Base-by-base conservation (phyloP, 2,113 vertebrate genomes). In the Perognathus longimembris region DNA sequence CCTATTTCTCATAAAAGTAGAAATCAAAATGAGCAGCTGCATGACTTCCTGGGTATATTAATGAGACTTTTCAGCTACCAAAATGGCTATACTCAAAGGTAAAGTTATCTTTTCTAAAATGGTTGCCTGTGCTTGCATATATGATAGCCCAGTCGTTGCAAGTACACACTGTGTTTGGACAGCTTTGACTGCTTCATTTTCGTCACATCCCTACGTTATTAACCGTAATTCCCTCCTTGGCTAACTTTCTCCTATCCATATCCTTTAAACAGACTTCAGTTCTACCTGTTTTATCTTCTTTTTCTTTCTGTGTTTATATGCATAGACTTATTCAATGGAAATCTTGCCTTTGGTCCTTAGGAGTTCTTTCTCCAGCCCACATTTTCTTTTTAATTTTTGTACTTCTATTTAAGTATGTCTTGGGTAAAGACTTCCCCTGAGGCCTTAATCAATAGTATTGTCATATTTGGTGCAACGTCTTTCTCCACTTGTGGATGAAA, bases 231-330 rank as follows among this genome's bases (percentile, higher is more conserved):
- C 15, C 10, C 22, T 61, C 4, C 5, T 50, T 42, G 34, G 76
- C 21, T 67, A 75, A 38, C 76, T 88, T 45, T 42, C 6, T 8
- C 5, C 6, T 82, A 8, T 92, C 20, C 8, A 1, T 73, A 21
- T 74, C 76, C 63, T 38, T 85, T 77, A 84, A 73, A 30, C 24
- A 42, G 24, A 80, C 28, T 76, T 84, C 73, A 77, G 38, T 64
- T 69, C 54, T 34, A 28, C 24, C 1, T 73, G 10, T 74, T 70
- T 77, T 57, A 34, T 50, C 14, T 73, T 77, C n/a, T 78, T 18
- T 79, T 84, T 82, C 7, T 85, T 73, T 93, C 15, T 63, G 6
- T 85, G 32, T 74, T 94, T 90, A 20, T n/a, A 63, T 76, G 71
- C 32, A 38, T 26, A 69, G 38, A 61, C 36, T 5, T 79, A 34